These are phyloP conservation scores for Diogma glabrata DNA, from an alignment of 2,888 invertebrate species.

Conservation along the genomic window DNA sequence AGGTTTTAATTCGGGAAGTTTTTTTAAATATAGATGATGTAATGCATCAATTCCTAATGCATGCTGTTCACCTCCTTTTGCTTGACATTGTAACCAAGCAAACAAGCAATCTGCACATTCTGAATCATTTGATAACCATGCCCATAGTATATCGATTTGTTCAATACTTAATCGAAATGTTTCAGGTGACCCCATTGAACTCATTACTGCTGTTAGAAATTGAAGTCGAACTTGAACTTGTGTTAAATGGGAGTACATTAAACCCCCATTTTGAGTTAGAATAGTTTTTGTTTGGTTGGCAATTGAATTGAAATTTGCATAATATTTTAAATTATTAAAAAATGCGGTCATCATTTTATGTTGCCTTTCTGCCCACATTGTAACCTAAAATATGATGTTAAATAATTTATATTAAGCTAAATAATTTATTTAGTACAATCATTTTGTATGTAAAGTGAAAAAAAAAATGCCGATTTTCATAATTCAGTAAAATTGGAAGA, in stretches of 20 bases:
- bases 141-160: slow-evolving; percentile 86
- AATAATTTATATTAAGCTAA: no score
- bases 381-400: slow-evolving; percentile 39
- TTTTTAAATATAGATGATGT: slow-evolving; percentile 75
- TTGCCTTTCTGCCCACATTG: slow-evolving; percentile 87
- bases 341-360: slow-evolving; percentile 89
- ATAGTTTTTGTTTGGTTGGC: slow-evolving; percentile 22
- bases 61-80: slow-evolving; percentile 84
- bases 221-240: slow-evolving; percentile 85
- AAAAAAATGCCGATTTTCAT: no score
- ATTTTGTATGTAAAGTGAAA: no score
- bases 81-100: slow-evolving; percentile 86
- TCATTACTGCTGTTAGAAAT: slow-evolving; percentile 86
- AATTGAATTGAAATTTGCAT: slow-evolving; percentile 40
- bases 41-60: slow-evolving; percentile 79
- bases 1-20: slow-evolving; percentile 77
- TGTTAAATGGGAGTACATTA: slow-evolving; percentile 62
- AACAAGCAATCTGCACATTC: slow-evolving; percentile 87
- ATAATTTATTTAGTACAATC: no score
- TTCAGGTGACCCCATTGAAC: slow-evolving; percentile 79
- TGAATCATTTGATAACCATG: slow-evolving; percentile 72
- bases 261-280: slow-evolving; percentile 30
- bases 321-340: slow-evolving; percentile 75
- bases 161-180: slow-evolving; percentile 74
- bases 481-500: no score